Percentiles rank a stretch among this genome's conserved stretches.
Evolutionary conservation across 2,888 invertebrate species (phyloP).

Genomic region (Halictus ligatus): DNA sequence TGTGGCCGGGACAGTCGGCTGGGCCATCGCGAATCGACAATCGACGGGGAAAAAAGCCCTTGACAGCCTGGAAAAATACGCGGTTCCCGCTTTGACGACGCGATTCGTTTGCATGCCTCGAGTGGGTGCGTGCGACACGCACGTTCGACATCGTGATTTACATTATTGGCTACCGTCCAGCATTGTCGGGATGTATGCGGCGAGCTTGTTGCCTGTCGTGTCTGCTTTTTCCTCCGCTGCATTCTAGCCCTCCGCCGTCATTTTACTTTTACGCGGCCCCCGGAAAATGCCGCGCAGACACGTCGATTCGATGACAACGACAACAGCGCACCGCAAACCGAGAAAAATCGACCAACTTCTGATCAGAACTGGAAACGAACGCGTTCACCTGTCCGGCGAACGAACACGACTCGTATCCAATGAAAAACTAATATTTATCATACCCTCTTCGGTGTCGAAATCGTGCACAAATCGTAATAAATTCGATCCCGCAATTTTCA

Average conservation of each 20-base stretch:
- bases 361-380: background rate
- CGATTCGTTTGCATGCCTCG: slow-evolving; percentile 50
- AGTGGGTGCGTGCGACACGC: slow-evolving; percentile 54
- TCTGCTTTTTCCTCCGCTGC: slow-evolving; percentile 8
- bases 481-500: too few species aligned
- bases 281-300: background rate
- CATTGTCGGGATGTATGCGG: slow-evolving; percentile 23
- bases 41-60: slow-evolving; percentile 34
- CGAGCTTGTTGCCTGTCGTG: background rate
- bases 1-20: slow-evolving; percentile 51
- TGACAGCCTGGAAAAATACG: slow-evolving; percentile 54
- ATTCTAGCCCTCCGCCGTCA: slow-evolving; percentile 13
- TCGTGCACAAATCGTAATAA: too few species aligned
- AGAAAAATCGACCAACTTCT: background rate
- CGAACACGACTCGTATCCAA: background rate
- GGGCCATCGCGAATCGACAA: slow-evolving; percentile 26
- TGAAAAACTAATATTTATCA: background rate
- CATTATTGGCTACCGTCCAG: slow-evolving; percentile 64
- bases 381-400: background rate
- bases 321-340: background rate
- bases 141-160: slow-evolving; percentile 61
- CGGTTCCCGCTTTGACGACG: slow-evolving; percentile 41
- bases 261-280: slow-evolving; percentile 24
- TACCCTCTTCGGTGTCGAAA: too few species aligned
- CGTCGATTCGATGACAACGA: background rate